Evolutionary conservation across 2,113 vertebrate species (phyloP).

Genomic region (Indicator maculatus): DNA sequence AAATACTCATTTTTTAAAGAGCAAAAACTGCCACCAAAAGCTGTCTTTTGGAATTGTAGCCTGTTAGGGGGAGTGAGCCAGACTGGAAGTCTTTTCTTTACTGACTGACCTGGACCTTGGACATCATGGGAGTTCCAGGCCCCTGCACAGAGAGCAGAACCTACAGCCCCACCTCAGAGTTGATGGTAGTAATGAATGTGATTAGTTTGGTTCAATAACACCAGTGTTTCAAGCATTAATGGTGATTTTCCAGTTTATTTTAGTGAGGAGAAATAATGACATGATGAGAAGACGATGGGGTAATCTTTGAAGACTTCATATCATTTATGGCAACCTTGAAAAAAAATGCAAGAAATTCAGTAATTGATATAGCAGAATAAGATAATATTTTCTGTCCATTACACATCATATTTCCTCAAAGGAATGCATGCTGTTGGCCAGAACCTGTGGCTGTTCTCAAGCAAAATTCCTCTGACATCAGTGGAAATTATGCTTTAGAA

Average conservation of each 20-base stretch:
- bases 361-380: neutral
- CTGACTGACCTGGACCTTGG: neutral
- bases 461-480: neutral
- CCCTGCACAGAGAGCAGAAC: neutral
- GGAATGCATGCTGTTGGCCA: neutral
- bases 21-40: neutral
- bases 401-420: neutral
- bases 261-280: neutral
- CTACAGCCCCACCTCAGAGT: accelerated
- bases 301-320: neutral
- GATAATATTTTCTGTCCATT: neutral
- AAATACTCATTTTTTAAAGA: neutral
- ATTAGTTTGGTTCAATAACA: neutral
- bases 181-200: neutral
- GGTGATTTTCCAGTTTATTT: neutral
- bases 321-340: neutral
- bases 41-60: neutral
- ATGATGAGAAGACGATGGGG: neutral
- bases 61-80: neutral
- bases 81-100: neutral
- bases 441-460: neutral
- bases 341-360: neutral
- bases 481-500: neutral
- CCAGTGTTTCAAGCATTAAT: neutral
- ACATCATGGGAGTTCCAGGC: accelerated